A percentile compares a stretch with the other conserved stretches of the same genome.
These are phyloP conservation scores for Muraenolepis orangiensis DNA, from an alignment of 2,797 vertebrate genomes.

Conservation along the genomic window DNA sequence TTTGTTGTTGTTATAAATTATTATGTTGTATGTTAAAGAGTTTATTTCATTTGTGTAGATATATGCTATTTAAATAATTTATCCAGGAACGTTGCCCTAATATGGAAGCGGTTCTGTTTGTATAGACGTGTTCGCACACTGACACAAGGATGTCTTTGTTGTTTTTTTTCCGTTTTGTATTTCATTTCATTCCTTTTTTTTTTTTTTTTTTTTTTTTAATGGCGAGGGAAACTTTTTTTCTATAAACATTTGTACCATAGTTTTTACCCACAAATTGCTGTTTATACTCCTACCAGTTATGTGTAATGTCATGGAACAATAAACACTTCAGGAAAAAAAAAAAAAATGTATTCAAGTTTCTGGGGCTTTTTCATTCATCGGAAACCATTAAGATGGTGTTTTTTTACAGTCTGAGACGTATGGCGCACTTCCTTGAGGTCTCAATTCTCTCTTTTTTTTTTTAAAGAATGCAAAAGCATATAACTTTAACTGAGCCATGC, in stretches of 20 bases:
- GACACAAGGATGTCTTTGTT: constrained; percentile 87
- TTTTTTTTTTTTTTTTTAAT: constrained; percentile 76
- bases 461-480: not conserved
- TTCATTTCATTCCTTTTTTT: constrained; percentile 66
- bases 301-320: constrained; percentile 87
- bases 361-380: not conserved
- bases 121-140: constrained; percentile 99
- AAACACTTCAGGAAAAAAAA: constrained; percentile 73
- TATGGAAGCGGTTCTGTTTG: constrained; percentile 95
- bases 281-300: constrained; percentile 83
- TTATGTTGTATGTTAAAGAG: constrained; percentile 85
- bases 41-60: constrained; percentile 94
- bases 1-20: constrained; percentile 89
- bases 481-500: constrained; percentile 23
- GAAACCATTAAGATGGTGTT: not conserved
- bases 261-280: constrained; percentile 80
- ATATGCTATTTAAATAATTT: constrained; percentile 99
- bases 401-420: not conserved
- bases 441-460: too few species aligned
- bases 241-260: constrained; percentile 87
- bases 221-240: constrained; percentile 78
- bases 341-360: constrained; percentile 22
- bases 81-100: constrained; percentile 90
- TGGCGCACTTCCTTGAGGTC: constrained; percentile 2
- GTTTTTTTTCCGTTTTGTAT: constrained; percentile 77